Percentiles rank a stretch among this genome's conserved stretches.
Evolutionary conservation across 1,140 invertebrate genomes (phyloP).

Genomic region (Bradynema listronoti): DNA sequence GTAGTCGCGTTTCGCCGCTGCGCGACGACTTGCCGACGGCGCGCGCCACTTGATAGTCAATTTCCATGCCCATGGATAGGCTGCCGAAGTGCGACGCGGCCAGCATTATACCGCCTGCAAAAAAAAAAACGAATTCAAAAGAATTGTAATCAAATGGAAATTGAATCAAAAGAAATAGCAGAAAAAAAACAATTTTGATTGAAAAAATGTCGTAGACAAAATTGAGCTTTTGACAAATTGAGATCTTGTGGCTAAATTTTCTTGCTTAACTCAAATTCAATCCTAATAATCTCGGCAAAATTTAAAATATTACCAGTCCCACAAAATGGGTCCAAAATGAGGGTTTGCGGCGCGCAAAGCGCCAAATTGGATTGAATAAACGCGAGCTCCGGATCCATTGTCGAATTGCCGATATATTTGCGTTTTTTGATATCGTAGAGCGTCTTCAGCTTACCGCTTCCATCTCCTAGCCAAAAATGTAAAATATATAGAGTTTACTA

Average conservation of each 20-base stretch:
- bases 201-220: background rate
- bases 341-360: slow-evolving; percentile 42
- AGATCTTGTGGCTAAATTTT: too few species aligned
- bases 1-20: slow-evolving; percentile 56
- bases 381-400: slow-evolving; percentile 62
- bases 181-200: slow-evolving; percentile 17
- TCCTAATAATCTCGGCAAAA: slow-evolving; percentile 60
- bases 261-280: too few species aligned
- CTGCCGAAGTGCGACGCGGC: slow-evolving; percentile 60
- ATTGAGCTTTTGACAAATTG: too few species aligned
- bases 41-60: slow-evolving; percentile 61
- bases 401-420: slow-evolving; percentile 60
- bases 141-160: too few species aligned
- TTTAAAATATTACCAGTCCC: slow-evolving; percentile 58
- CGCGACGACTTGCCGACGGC: slow-evolving; percentile 59
- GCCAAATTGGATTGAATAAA: slow-evolving; percentile 62
- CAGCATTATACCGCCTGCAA: slow-evolving; percentile 60
- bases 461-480: slow-evolving; percentile 58
- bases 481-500: too few species aligned
- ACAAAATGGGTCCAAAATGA: slow-evolving; percentile 62
- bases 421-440: slow-evolving; percentile 58
- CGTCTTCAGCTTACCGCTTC: slow-evolving; percentile 56
- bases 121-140: too few species aligned
- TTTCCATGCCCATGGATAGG: slow-evolving; percentile 61
- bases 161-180: too few species aligned